Percentiles rank a stretch among this genome's conserved stretches.
phyloP scores from a whole-genome alignment of 2,888 invertebrate genomes.

The Drosophila sordidula region DNA sequence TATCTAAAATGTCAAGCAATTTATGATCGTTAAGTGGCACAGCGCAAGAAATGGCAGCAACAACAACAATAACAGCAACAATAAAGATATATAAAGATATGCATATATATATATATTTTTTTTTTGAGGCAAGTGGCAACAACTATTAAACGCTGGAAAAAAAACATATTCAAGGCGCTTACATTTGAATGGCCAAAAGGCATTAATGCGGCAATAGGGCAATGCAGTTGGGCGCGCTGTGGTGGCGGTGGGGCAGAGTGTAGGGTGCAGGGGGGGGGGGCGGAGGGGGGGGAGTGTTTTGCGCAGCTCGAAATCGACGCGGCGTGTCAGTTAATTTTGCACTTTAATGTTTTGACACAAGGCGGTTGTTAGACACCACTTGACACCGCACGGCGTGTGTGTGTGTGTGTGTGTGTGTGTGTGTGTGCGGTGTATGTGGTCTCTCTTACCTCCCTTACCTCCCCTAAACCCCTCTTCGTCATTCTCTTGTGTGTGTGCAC shows the following conservation, averaged over 20 bases:
- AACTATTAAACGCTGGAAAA: constrained; percentile 28
- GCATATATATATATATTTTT: no score
- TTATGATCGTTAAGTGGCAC: constrained; percentile 62
- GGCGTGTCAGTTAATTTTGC: constrained; percentile 67
- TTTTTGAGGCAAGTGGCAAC: constrained; percentile 8
- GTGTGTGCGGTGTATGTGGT: constrained; percentile 1
- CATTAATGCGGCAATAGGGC: constrained; percentile 4
- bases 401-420: not conserved
- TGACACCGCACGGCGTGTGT: constrained; percentile 18
- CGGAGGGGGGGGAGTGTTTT: constrained; percentile 1
- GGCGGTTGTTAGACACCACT: constrained; percentile 66
- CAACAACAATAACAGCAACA: not conserved
- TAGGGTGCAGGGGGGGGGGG: not conserved
- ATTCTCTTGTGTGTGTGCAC: constrained; percentile 17
- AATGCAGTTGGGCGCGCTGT: constrained; percentile 1
- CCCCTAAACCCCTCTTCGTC: not conserved
- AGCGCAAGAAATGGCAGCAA: constrained; percentile 40
- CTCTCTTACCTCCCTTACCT: not conserved
- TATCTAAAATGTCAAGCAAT: constrained; percentile 57
- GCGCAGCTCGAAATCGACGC: constrained; percentile 53
- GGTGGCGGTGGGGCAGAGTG: no score
- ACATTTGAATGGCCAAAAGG: constrained; percentile 16
- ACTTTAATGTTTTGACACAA: constrained; percentile 69
- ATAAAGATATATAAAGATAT: not conserved
- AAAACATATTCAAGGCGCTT: constrained; percentile 20